Conservation (phyloP, 2,113 vertebrate genomes). For the Papio anubis region DNA sequence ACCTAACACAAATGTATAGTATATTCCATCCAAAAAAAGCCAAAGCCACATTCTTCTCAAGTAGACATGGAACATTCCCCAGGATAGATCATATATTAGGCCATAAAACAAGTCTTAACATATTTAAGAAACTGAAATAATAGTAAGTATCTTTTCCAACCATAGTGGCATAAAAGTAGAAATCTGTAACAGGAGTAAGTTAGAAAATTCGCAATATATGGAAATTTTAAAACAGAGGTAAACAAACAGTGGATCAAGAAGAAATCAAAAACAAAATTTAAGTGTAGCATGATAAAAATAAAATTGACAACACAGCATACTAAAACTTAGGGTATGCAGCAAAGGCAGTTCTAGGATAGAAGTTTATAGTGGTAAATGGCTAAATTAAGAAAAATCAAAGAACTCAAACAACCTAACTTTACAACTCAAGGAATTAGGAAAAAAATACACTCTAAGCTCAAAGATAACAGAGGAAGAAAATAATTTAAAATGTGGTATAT, state of each 20-base stretch:
- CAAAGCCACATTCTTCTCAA: background rate
- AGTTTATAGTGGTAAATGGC: background rate
- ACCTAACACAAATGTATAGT: background rate
- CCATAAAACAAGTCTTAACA: background rate
- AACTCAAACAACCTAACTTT: background rate
- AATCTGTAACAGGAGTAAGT: background rate
- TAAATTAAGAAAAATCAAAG: background rate
- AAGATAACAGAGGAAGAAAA: background rate
- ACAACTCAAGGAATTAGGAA: background rate
- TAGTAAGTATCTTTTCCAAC: background rate
- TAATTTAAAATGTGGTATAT: background rate
- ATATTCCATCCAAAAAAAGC: background rate
- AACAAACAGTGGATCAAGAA: background rate
- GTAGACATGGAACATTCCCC: background rate
- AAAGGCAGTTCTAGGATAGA: background rate
- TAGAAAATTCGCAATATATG: background rate
- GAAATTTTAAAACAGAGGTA: background rate
- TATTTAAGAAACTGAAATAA: background rate
- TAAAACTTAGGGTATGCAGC: background rate
- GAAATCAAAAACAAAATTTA: background rate
- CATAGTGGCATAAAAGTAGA: background rate
- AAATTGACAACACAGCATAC: background rate
- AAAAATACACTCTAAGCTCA: background rate
- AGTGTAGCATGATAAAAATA: background rate
- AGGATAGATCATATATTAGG: background rate